phyloP scores from a whole-genome alignment of 2,888 invertebrate species.

The Pheosia gnoma region DNA sequence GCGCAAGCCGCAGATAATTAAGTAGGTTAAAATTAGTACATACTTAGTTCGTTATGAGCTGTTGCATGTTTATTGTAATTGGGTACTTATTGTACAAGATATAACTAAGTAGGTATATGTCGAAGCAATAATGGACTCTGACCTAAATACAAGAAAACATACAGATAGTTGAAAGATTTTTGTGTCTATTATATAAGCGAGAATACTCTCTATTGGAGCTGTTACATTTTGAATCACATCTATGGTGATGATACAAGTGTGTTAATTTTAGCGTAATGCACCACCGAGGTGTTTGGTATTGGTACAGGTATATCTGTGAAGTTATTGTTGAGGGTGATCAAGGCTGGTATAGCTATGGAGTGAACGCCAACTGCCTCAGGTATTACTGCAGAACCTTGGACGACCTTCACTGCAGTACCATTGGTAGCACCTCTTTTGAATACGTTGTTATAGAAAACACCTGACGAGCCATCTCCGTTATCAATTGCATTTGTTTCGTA shows the following conservation, averaged over 20 bases:
- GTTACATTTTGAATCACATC: neutral
- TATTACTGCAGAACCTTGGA: constrained; percentile 58
- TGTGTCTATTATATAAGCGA: neutral
- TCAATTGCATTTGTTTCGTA: neutral
- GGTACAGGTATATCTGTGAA: constrained; percentile 69
- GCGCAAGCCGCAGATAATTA: constrained; percentile 7
- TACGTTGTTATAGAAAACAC: neutral
- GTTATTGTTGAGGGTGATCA: constrained; percentile 65
- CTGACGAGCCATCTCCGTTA: neutral
- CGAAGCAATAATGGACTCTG: constrained; percentile 3
- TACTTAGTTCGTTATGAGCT: neutral
- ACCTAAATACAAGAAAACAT: neutral
- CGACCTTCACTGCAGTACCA: constrained; percentile 47
- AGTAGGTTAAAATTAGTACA: constrained; percentile 4
- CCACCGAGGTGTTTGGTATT: constrained; percentile 72
- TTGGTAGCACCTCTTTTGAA: constrained; percentile 41
- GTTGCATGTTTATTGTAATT: neutral
- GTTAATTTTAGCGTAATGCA: constrained; percentile 70
- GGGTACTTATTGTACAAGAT: neutral
- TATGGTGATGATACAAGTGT: constrained; percentile 52
- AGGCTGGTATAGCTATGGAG: constrained; percentile 63
- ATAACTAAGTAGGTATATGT: neutral
- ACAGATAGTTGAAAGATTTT: neutral
- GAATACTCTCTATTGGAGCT: neutral
- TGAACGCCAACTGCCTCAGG: constrained; percentile 60